Base-by-base conservation (phyloP, 2,888 invertebrate species). In the Meloe dianella region DNA sequence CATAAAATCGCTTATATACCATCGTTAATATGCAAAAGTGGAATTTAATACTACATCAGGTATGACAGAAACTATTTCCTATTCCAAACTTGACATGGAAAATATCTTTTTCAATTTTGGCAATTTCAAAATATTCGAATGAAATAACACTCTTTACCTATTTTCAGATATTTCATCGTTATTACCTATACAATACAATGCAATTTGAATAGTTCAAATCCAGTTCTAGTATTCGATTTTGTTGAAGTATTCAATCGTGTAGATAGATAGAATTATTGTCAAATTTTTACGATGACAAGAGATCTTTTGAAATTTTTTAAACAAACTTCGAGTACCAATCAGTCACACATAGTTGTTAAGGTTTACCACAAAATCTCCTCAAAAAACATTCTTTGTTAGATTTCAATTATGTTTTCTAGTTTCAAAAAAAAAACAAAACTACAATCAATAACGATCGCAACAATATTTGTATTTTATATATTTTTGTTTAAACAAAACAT, bases 1-100 rank as follows among this genome's bases (percentile, higher is more conserved):
- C 47, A 20, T 47, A 47, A 47, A 47, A 47, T 47, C 20, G 20
- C 8, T 47, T 47, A 47, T 9, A 47, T 47, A n/a, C n/a, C 41
- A 41, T 41, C 41, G 41, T 41, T 41, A 41, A 41, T 41, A 64
- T 60, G 60, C 64, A 64, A 60, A 58, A 63, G 60, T 60, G 57
- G 56, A 64, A 64, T 64, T 64, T 64, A 64, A 64, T 65, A 57
- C 65, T 57, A 47, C 38, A 60, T 57, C 47, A 65, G 65, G 38
- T 61, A n/a, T 20, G 47, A 65, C 65, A 65, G 65, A 65, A 65
- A 38, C 65, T 65, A 65, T 65, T 65, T 65, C 65, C 65, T 57
- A 57, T 61, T 29, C 17, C 7, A n/a, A 32, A 41, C n/a, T 41
- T 41, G 1, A n/a, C n/a, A 10, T 17, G 8, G 41, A 17, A n/a